These are phyloP conservation scores for Pseudotriccus pelzelni DNA, from an alignment of 2,797 vertebrate genomes.

Conservation along the genomic window DNA sequence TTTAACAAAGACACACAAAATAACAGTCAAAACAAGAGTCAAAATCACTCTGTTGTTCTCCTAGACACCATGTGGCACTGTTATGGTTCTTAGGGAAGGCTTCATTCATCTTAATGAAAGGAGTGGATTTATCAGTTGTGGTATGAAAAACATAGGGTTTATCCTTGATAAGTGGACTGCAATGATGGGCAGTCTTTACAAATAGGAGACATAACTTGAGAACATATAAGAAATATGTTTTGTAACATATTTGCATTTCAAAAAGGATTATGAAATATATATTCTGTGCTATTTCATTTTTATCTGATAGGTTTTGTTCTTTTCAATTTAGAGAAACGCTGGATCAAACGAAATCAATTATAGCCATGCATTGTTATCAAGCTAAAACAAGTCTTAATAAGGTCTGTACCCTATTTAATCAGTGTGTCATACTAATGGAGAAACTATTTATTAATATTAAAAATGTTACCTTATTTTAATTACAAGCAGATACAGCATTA, in stretches of 20 bases:
- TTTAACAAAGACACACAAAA: too few relatives aligned
- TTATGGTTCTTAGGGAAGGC: neutral
- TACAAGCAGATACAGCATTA: neutral
- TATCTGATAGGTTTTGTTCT: constrained; percentile 47
- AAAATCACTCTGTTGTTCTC: neutral
- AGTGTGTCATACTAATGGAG: neutral
- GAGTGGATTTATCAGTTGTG: constrained; percentile 19
- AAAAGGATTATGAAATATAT: constrained; percentile 15
- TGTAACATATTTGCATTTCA: constrained; percentile 46
- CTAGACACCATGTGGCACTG: neutral
- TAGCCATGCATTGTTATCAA: constrained; percentile 6
- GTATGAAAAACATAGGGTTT: neutral
- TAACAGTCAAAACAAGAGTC: neutral
- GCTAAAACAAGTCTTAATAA: constrained; percentile 23
- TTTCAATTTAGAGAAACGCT: constrained; percentile 53
- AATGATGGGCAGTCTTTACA: neutral
- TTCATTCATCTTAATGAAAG: constrained; percentile 20
- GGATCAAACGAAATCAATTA: constrained; percentile 53
- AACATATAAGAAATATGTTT: neutral
- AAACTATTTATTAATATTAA: constrained; percentile 53
- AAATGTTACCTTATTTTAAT: constrained; percentile 63
- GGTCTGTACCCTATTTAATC: constrained; percentile 18
- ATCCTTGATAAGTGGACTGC: constrained; percentile 31
- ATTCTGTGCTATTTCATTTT: constrained; percentile 30
- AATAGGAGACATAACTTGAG: constrained; percentile 18